Percentiles rank a stretch among this genome's conserved stretches.
These are phyloP conservation scores for Phalanger gymnotis DNA, from an alignment of 2,797 vertebrate species.

Conservation along the genomic window DNA sequence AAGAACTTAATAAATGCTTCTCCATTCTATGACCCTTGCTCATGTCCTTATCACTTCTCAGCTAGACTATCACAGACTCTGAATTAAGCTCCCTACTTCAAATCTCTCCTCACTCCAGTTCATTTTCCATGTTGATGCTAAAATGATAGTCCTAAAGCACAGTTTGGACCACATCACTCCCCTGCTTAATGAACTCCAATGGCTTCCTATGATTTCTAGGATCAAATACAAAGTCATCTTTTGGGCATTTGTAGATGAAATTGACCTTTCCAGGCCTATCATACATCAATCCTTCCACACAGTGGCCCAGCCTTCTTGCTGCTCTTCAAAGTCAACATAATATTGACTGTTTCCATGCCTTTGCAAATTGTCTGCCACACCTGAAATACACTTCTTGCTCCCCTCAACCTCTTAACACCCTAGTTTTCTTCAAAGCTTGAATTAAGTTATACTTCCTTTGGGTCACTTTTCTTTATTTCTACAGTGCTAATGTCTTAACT, in stretches of 20 bases:
- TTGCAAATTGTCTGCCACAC: not conserved
- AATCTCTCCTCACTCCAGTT: not conserved
- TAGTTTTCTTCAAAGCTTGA: not conserved
- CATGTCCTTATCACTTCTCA: not conserved
- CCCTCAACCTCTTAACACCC: not conserved
- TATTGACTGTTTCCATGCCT: not conserved
- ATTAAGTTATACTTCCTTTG: not conserved
- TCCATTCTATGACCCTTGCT: not conserved
- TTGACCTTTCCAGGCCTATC: not conserved
- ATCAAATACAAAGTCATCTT: not conserved
- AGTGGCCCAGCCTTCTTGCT: not conserved
- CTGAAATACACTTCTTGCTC: not conserved
- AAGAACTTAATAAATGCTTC: not conserved
- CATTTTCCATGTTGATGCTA: not conserved
- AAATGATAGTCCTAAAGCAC: not conserved
- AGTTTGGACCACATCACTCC: not conserved
- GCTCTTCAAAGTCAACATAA: not conserved
- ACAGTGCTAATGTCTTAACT: not conserved
- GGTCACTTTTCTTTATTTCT: not conserved
- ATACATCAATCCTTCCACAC: not conserved
- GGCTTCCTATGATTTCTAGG: not conserved
- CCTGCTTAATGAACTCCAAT: not conserved
- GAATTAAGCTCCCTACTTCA: not conserved
- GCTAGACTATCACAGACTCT: not conserved
- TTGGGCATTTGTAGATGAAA: not conserved